A percentile compares a stretch with the other conserved stretches of the same genome.
Evolutionary conservation across 2,113 vertebrate genomes (phyloP).

Genomic region (Corythoichthys haematopterus): DNA sequence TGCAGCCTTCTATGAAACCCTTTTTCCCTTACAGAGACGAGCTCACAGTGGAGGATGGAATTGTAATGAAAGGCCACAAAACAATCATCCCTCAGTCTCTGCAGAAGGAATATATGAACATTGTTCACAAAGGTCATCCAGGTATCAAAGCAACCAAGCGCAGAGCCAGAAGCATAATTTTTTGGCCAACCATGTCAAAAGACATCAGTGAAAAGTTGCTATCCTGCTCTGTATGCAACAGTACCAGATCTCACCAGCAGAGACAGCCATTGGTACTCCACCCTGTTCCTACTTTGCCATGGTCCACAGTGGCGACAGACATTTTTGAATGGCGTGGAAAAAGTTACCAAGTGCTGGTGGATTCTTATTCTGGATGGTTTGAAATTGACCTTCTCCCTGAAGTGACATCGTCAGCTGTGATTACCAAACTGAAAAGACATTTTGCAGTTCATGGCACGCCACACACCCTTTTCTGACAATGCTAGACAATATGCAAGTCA

Average conservation of each 20-base stretch:
- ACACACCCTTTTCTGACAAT: neutral
- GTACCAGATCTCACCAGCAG: neutral
- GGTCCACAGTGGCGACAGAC: no score
- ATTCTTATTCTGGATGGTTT: conserved; percentile 20
- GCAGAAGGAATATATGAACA: neutral
- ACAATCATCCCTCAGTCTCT: neutral
- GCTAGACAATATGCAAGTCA: neutral
- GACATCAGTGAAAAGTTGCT: neutral
- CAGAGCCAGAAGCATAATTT: neutral
- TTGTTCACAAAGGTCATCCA: conserved; percentile 8
- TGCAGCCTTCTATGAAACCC: neutral
- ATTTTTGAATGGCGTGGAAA: conserved; percentile 10
- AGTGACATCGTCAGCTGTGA: neutral
- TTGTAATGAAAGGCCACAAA: conserved; percentile 9
- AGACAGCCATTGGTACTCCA: conserved; percentile 18
- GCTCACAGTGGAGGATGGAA: neutral
- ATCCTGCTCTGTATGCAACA: neutral
- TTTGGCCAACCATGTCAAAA: neutral
- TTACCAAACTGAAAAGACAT: neutral
- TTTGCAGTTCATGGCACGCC: neutral
- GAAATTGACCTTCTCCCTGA: neutral
- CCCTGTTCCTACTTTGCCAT: conserved; percentile 8
- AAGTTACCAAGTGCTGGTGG: conserved; percentile 1
- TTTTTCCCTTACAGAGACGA: neutral
- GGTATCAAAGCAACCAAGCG: conserved; percentile 1